phyloP scores from a whole-genome alignment of 2,113 vertebrate genomes.

The Pomatorhinus ruficollis region DNA sequence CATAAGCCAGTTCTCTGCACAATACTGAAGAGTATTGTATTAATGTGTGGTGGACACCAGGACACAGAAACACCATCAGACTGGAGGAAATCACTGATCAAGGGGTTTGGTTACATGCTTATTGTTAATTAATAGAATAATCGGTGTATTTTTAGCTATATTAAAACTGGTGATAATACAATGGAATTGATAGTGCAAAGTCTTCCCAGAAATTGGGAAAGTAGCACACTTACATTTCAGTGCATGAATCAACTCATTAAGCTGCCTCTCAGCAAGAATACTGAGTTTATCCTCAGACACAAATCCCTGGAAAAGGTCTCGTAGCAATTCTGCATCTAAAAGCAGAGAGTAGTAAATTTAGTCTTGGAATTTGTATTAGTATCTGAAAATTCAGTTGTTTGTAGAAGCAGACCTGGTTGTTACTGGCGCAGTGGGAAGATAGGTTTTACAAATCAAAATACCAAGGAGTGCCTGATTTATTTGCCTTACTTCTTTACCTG shows the following conservation, averaged over 20 bases:
- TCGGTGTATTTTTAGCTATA: neutral
- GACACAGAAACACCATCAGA: neutral
- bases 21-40: neutral
- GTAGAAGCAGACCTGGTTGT: neutral
- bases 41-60: neutral
- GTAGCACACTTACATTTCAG: conserved; percentile 82
- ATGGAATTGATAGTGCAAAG: neutral
- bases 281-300: conserved; percentile 80
- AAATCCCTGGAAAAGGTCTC: conserved; percentile 82
- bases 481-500: neutral
- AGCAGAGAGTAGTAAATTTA: conserved; percentile 6
- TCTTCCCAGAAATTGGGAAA: neutral
- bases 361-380: neutral
- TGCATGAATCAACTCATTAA: conserved; percentile 80
- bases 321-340: conserved; percentile 84
- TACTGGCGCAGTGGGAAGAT: neutral
- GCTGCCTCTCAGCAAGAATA: conserved; percentile 79
- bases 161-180: neutral
- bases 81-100: neutral
- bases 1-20: neutral
- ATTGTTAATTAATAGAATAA: neutral
- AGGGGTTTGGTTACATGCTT: neutral
- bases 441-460: neutral
- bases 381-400: neutral
- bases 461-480: neutral